phyloP scores from a whole-genome alignment of 2,113 vertebrate species.

The Scomber colias region DNA sequence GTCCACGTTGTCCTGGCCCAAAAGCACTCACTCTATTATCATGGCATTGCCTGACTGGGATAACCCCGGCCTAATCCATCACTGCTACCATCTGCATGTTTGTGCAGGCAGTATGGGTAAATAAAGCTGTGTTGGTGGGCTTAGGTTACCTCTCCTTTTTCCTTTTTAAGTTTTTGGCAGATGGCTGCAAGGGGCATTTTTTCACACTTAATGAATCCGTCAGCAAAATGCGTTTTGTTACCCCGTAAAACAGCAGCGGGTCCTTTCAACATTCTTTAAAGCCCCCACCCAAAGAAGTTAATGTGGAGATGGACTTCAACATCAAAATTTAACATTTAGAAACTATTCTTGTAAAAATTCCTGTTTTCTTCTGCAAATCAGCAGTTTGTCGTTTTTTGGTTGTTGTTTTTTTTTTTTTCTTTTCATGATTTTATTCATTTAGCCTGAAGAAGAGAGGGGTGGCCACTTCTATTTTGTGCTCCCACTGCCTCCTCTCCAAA shows the following conservation, averaged over 20 bases:
- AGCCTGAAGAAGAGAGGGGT: not conserved
- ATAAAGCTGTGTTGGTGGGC: conserved; percentile 76
- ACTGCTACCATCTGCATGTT: conserved; percentile 78
- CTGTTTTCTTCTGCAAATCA: not conserved
- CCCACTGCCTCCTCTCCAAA: conserved; percentile 20
- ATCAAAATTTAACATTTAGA: conserved; percentile 43
- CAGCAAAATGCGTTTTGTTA: conserved; percentile 76
- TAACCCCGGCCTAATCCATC: conserved; percentile 82
- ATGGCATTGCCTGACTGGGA: conserved; percentile 61
- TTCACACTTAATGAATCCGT: conserved; percentile 79
- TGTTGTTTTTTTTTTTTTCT: not conserved
- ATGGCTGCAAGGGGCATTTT: conserved; percentile 67
- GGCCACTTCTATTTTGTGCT: conserved; percentile 14
- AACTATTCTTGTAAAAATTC: conserved; percentile 47
- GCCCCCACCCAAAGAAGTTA: conserved; percentile 64
- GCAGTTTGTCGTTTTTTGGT: too few relatives aligned
- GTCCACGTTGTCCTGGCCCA: conserved; percentile 46
- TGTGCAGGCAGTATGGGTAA: conserved; percentile 80
- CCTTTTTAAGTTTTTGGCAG: conserved; percentile 56
- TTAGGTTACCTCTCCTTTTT: conserved; percentile 65
- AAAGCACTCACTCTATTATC: conserved; percentile 70
- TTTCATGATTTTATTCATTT: conserved; percentile 33
- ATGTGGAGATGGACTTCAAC: conserved; percentile 1
- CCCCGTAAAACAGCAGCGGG: conserved; percentile 69
- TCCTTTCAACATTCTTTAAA: conserved; percentile 56